A percentile compares a stretch with the other conserved stretches of the same genome.
Evolutionary conservation across 1,140 invertebrate species (phyloP).

Genomic region (Neodiprion fabricii): DNA sequence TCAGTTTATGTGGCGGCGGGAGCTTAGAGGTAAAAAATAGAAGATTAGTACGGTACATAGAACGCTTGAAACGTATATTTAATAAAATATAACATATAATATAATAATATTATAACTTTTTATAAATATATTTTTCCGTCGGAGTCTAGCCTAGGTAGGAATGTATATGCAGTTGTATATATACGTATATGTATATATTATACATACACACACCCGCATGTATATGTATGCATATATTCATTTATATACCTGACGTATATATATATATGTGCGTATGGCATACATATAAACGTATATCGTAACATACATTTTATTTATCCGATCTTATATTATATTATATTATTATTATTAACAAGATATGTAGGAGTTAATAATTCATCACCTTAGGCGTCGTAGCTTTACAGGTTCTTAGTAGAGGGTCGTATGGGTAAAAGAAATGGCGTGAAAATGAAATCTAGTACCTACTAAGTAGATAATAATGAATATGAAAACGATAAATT

Average conservation of each 20-base stretch:
- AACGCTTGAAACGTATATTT: constrained; percentile 58
- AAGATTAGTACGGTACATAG: constrained; percentile 54
- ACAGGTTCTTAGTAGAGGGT: constrained; percentile 30
- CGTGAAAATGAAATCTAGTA: constrained; percentile 4
- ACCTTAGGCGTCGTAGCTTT: constrained; percentile 52
- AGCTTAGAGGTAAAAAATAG: constrained; percentile 51
- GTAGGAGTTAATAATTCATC: constrained; percentile 51
- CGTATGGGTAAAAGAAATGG: constrained; percentile 18
- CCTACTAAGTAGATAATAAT: constrained; percentile 8
- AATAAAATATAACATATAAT: constrained; percentile 16
- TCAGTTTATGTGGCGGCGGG: constrained; percentile 35
- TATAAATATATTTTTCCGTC: constrained; percentile 65
- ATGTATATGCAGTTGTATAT: background rate
- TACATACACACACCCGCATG: background rate
- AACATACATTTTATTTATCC: constrained; percentile 59
- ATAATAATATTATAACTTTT: constrained; percentile 61
- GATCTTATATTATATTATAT: constrained; percentile 53
- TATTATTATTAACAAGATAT: constrained; percentile 42
- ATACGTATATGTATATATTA: background rate
- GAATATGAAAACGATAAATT: constrained; percentile 41
- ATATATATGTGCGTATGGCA: background rate
- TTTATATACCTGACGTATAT: background rate
- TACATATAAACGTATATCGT: constrained; percentile 48
- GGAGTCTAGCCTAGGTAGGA: constrained; percentile 61
- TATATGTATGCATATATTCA: background rate